Evolutionary conservation across 2,113 vertebrate species (phyloP), one percentile per base, ranked within the genome.

Genomic region (Choloepus hoffmanni): DNA sequence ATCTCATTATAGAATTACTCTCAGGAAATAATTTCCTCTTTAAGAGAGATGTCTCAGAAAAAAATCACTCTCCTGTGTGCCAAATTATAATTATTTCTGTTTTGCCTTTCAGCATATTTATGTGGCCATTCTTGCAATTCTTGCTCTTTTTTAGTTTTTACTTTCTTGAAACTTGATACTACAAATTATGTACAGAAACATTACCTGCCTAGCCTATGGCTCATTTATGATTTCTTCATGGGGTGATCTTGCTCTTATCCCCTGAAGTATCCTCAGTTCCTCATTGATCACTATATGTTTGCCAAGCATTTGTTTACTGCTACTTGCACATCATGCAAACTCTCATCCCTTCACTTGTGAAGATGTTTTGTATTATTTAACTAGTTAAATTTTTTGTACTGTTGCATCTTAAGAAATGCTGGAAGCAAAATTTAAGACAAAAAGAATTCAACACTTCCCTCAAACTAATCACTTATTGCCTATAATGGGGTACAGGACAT

Each of bases 351-450:
- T 87, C 79, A 21, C 7, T 8, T 76, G 58, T 65, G 4, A 12
- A 70, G 45, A 60, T 40, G 23, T 11, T 73, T 84, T 62, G 1
- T 13, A 36, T 65, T 85, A 62, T 78, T 89, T 85, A 26, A 62
- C 2, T 77, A 68, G 45, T 45, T 89, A 92, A 63, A 87, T 86
- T 77, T 9, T 60, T 68, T 79, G 0, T 72, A 23, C 1, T 16
- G 30, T 85, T 93, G 93, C 6, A 60, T 86, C 48, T 86, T 62
- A 95, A 86, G 50, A 95, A 93, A 92, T 53, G 7, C 48, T 60
- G 28, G 65, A 93, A 58, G 13, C 48, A 85, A 86, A 74, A n/a
- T 74, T 26, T 60, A 19, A 90, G 26, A 55, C n/a, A n/a, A 6
- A 53, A 86, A 89, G 40, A 55, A 72, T 84, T 90, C 88, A 76